Evolutionary conservation across 2,797 vertebrate species (phyloP), one percentile per base, ranked within the genome.

Genomic region (Semaprochilodus insignis): DNA sequence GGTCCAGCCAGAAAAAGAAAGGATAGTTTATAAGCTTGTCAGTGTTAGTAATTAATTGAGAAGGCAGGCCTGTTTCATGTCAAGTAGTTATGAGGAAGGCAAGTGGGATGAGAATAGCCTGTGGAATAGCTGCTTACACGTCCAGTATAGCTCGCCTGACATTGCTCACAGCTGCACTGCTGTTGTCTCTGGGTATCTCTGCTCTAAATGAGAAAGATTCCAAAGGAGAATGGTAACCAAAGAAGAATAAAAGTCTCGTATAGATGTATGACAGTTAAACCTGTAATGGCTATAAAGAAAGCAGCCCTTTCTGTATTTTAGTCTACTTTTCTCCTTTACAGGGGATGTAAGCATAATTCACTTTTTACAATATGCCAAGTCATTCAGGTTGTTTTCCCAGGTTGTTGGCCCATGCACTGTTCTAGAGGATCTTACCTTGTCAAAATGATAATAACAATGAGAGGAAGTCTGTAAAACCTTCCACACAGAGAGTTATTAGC

Each of bases 1-100:
- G 17, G 51, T 55, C 19, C n/a, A 11, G 19, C 25, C 27, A 65
- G 70, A 59, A 10, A 55, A 57, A 73, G 44, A 77, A 34, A 27
- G 74, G 77, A 71, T 40, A 63, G 66, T 74, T 78, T 23, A 60
- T 78, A 69, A 69, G 36, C 2, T 36, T 44, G 10, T 25, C 52
- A 21, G 57, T 48, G 55, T 27, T 65, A 21, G 14, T 65, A 52
- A 85, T 52, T 66, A 34, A 36, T 80, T 48, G n/a, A 44, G 17
- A 48, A 23, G 11, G 21, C 7, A 71, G 57, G 6, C 14, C 8
- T 52, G 25, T 40, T 67, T 67, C 6, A 19, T n/a, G n/a, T 5
- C n/a, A 23, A 52, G 44, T 17, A 52, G 11, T 17, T 14, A 25
- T 71, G 44, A 25, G 23, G 69, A 21, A 3, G n/a, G 6, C 6